Conservation (phyloP, 2,888 invertebrate species). For the Habrosyne pyritoides region DNA sequence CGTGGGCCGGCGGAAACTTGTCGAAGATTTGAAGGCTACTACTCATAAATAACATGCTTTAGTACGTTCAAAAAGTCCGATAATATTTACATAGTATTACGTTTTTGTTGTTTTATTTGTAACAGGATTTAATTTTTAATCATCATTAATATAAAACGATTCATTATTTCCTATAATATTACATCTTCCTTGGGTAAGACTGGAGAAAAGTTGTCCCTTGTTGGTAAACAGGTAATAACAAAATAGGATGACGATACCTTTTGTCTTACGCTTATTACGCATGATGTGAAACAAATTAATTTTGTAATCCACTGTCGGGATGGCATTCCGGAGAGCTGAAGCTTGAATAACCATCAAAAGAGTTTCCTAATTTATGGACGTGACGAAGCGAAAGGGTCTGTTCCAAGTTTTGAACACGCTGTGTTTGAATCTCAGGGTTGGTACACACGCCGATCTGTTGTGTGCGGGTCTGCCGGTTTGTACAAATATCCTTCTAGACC, state of each 20-base stretch:
- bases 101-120: no score
- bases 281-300: constrained; percentile 21
- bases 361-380: constrained; percentile 34
- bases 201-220: background rate
- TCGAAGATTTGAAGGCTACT: background rate
- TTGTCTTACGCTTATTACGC: constrained; percentile 1
- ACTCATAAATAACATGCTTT: background rate
- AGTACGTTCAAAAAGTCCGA: background rate
- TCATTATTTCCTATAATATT: background rate
- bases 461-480: background rate
- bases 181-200: background rate
- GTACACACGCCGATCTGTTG: background rate
- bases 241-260: background rate
- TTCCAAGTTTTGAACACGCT: background rate
- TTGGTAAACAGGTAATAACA: background rate
- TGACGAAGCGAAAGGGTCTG: constrained; percentile 15
- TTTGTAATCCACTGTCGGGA: constrained; percentile 13
- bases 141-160: background rate
- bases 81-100: background rate
- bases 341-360: constrained; percentile 27
- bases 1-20: background rate
- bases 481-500: no score
- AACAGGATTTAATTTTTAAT: background rate
- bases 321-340: constrained; percentile 8
- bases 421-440: background rate